Percentiles rank a stretch among this genome's conserved stretches.
Evolutionary conservation across 2,888 invertebrate species (phyloP).

Genomic region (Euplagia quadripunctaria): DNA sequence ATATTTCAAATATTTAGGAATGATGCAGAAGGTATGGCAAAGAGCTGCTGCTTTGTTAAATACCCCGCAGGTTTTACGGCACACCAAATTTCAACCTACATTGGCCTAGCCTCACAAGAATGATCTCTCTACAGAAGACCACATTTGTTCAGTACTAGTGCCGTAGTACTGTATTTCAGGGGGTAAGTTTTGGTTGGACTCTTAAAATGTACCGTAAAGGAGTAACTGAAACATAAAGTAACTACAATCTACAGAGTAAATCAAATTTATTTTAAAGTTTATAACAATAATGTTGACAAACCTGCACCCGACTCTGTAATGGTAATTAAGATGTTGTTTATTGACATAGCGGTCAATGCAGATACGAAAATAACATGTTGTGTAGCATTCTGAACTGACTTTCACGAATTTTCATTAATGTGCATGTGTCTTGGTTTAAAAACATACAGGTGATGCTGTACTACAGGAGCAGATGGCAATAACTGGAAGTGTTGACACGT

Average conservation of each 20-base stretch:
- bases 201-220: too few relatives aligned
- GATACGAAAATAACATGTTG: constrained; percentile 44
- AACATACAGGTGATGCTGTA: constrained; percentile 49
- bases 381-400: constrained; percentile 38
- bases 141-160: too few relatives aligned
- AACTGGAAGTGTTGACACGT: constrained; percentile 60
- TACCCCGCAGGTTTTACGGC: too few relatives aligned
- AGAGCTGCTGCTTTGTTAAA: too few relatives aligned
- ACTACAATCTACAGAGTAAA: neutral
- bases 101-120: too few relatives aligned
- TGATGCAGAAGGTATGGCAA: too few relatives aligned
- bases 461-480: constrained; percentile 55
- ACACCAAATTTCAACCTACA: too few relatives aligned
- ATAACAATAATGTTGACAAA: constrained; percentile 22
- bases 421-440: constrained; percentile 42
- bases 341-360: constrained; percentile 37
- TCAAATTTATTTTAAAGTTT: constrained; percentile 11
- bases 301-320: constrained; percentile 7
- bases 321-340: constrained; percentile 39
- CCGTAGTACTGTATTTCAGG: too few relatives aligned
- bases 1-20: too few relatives aligned
- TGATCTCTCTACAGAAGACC: too few relatives aligned
- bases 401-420: constrained; percentile 51
- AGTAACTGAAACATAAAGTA: constrained; percentile 1
- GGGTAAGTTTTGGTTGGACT: too few relatives aligned